Conservation (phyloP, 2,888 invertebrate species). For the Ichneumoninae sp. region DNA sequence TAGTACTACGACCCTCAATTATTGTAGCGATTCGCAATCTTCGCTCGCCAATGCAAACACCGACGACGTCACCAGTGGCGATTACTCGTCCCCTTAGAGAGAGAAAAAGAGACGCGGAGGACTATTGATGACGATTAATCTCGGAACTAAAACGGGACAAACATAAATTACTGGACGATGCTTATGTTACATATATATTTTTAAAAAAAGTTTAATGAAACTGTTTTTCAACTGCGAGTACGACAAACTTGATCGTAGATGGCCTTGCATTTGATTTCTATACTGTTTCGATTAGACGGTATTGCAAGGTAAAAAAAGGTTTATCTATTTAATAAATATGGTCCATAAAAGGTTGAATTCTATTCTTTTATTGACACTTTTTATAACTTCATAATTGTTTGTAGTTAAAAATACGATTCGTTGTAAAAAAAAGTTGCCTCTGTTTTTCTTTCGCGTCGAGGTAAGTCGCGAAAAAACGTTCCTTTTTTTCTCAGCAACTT, state of each 20-base stretch:
- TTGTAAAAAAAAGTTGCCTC: too few species aligned
- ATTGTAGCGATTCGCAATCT: constrained; percentile 61
- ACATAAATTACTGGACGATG: constrained; percentile 44
- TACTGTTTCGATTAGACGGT: too few species aligned
- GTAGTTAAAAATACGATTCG: not conserved
- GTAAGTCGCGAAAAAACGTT: too few species aligned
- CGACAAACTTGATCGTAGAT: not conserved
- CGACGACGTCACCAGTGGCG: not conserved
- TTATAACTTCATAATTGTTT: too few species aligned
- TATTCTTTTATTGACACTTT: too few species aligned
- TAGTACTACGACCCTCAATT: constrained; percentile 49
- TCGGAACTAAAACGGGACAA: constrained; percentile 42
- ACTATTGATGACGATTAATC: constrained; percentile 53
- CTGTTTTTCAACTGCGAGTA: not conserved
- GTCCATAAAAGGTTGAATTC: too few species aligned
- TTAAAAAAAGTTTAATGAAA: not conserved
- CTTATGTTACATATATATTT: constrained; percentile 7
- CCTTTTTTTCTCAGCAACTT: too few species aligned
- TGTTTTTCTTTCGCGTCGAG: too few species aligned
- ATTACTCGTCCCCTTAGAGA: not conserved
- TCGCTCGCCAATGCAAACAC: constrained; percentile 50
- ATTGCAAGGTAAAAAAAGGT: too few species aligned
- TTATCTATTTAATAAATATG: too few species aligned
- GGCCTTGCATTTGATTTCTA: too few species aligned
- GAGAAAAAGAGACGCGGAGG: not conserved